Base-by-base conservation (phyloP, 2,113 vertebrate genomes). In the Neopipo cinnamomea region DNA sequence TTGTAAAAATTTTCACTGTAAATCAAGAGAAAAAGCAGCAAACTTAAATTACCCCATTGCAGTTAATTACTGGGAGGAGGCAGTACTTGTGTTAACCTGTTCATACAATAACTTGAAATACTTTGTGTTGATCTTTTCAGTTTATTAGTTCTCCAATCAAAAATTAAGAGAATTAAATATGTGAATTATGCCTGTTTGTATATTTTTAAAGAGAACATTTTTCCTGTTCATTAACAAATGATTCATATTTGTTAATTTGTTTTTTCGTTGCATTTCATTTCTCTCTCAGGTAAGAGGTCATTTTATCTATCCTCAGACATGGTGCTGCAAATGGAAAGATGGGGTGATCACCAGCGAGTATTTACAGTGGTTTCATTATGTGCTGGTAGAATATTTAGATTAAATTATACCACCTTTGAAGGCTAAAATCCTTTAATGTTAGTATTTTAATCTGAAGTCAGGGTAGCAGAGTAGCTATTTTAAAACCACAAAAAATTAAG, bases 391-490 rank as follows among this genome's bases (percentile, higher is more conserved):
- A 79, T 75, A 86, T 86, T 77, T 66, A 91, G 44, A 93, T 86
- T 67, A 79, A 94, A 75, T 88, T 68, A 65, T 63, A 50, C 21
- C 86, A 18, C 35, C 44, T 78, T 76, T 85, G 88, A 94, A 96
- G 53, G 47, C 46, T 68, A 58, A 41, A 73, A 56, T 62, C 41
- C 61, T 93, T 78, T 95, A 80, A 75, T 39, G 55, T 14, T 62
- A 28, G 35, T 42, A 62, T 92, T 97, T 83, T 91, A 76, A 89
- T 93, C 39, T 67, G 86, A 85, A 78, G 27, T 44, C 71, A 75
- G 49, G 35, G 25, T n/a, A n/a, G n/a, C n/a, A n/a, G 59, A 95
- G 24, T 44, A 94, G 21, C 30, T 95, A 42, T 83, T 95, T 88
- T 92, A 68, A 95, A 86, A 91, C n/a, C 46, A 80, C 58, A 52